Conservation (phyloP, 2,113 vertebrate genomes). For the Pygoscelis adeliae region DNA sequence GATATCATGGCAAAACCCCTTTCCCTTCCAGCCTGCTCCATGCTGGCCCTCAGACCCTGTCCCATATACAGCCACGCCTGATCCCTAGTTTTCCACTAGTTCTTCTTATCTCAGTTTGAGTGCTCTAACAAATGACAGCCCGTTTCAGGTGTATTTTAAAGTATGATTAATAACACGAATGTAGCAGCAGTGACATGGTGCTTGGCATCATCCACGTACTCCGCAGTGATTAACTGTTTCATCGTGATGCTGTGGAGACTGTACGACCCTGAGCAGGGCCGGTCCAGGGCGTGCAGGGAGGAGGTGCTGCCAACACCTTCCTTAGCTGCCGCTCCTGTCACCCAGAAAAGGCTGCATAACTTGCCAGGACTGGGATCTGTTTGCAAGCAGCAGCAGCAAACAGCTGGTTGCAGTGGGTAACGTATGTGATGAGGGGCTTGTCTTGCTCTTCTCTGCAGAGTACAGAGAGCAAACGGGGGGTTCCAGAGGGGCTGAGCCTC, state of each 20-base stretch:
- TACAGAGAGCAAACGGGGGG: too few species aligned
- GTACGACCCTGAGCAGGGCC: not conserved
- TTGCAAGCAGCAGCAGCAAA: not conserved
- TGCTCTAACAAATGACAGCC: not conserved
- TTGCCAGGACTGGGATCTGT: not conserved
- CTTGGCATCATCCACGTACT: not conserved
- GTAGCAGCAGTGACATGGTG: not conserved
- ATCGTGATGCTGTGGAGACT: not conserved
- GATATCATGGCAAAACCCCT: not conserved
- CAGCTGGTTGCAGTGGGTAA: not conserved
- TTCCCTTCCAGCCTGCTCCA: not conserved
- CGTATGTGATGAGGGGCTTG: rapidly evolving
- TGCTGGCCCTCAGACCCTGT: not conserved
- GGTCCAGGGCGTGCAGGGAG: not conserved
- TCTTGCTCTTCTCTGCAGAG: not conserved
- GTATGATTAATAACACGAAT: too few species aligned
- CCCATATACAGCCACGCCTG: rapidly evolving
- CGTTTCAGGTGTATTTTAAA: not conserved
- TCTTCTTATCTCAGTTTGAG: not conserved
- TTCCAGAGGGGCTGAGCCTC: not conserved
- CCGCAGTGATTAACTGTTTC: not conserved
- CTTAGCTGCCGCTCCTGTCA: too few species aligned
- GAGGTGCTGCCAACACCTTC: not conserved
- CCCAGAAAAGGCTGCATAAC: not conserved
- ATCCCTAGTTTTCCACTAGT: not conserved